Percentiles rank a stretch among this genome's conserved stretches.
These are phyloP conservation scores for Hylaeus volcanicus DNA, from an alignment of 1,140 invertebrate genomes.

Conservation along the genomic window DNA sequence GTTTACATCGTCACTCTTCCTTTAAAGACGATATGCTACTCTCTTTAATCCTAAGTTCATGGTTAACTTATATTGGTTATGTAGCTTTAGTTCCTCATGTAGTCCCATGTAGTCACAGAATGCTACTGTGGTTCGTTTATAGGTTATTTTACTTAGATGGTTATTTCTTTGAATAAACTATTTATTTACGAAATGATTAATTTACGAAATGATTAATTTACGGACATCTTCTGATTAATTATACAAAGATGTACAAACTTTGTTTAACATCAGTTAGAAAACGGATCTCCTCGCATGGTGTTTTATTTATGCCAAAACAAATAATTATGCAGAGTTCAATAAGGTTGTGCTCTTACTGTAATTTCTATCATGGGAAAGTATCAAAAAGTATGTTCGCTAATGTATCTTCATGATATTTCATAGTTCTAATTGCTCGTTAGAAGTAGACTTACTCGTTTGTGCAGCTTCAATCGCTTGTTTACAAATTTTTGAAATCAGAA, in stretches of 20 bases:
- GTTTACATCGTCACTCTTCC: too few species aligned
- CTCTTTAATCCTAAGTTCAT: too few species aligned
- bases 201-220: constrained; percentile 6
- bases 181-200: neutral
- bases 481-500: neutral
- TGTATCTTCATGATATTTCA: neutral
- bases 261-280: constrained; percentile 41
- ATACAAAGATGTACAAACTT: constrained; percentile 65
- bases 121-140: too few species aligned
- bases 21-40: too few species aligned
- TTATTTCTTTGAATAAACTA: neutral
- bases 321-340: constrained; percentile 36
- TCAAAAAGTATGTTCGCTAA: constrained; percentile 61
- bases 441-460: neutral
- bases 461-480: neutral
- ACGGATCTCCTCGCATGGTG: constrained; percentile 42
- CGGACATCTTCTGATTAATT: constrained; percentile 17
- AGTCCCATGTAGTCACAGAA: too few species aligned
- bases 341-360: constrained; percentile 69
- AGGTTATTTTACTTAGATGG: neutral
- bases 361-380: constrained; percentile 63
- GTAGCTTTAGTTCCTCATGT: too few species aligned
- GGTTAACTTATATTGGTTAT: too few species aligned
- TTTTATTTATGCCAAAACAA: constrained; percentile 37
- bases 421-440: neutral